Base-by-base conservation (phyloP, 2,797 vertebrate species). In the Pampus argenteus region DNA sequence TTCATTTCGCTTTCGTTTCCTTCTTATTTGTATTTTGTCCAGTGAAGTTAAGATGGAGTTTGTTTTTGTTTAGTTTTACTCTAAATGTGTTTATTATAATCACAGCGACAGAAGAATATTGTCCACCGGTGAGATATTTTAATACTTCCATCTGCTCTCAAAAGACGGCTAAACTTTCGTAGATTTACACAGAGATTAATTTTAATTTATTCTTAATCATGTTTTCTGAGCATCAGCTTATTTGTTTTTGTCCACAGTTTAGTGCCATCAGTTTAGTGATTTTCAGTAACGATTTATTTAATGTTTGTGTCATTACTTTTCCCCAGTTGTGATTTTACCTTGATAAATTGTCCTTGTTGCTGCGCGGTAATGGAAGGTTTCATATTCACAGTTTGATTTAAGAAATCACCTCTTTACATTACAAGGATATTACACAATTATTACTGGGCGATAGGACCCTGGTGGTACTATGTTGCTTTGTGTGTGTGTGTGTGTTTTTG, bases 281-380 rank as follows among this genome's bases (percentile, higher is more conserved):
- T 84, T 85, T 61, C 74, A 22, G 9, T 3, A 63, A 66, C 76
- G 22, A 88, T 82, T 89, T 88, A 87, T 89, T 84, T 89, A 89
- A 90, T 85, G 71, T 79, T 71, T 79, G 76, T 86, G 66, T 81
- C 82, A 88, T 89, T 85, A 86, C 75, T 71, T 71, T 57, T 55
- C 47, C 82, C 73, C 79, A 72, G 72, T 73, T 74, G 73, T 62
- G 74, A 74, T 76, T 81, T 76, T 82, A 80, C 55, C 56, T 87
- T 85, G 74, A 87, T 82, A 89, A 82, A 88, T 88, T 82, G 84
- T 88, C 85, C 86, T 87, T 82, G 82, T 79, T 84, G 67, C 57
- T 71, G 62, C 45, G 58, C 36, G n/a, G 60, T 79, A 84, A 88
- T 74, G 52, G 60, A 70, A 68, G 54, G 23, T 74, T 76, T 80